phyloP scores from a whole-genome alignment of 1,140 invertebrate species.

The Macrostomum lignano region DNA sequence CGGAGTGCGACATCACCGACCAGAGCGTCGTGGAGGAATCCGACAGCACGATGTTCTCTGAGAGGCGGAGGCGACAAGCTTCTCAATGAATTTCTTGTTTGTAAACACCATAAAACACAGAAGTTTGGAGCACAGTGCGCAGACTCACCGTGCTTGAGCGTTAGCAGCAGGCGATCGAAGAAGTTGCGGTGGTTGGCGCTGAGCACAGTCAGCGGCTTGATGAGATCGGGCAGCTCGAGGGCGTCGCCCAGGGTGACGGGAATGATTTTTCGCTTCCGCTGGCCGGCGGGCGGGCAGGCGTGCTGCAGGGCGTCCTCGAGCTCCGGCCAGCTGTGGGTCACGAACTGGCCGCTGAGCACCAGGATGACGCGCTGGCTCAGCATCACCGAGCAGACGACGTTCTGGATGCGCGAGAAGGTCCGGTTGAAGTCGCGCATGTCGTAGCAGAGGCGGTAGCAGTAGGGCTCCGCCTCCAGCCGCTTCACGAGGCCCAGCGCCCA shows the following conservation, averaged over 20 bases:
- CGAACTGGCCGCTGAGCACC: conserved; percentile 13
- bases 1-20: too few species aligned
- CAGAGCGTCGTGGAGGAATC: too few species aligned
- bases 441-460: conserved; percentile 14
- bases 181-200: conserved; percentile 13
- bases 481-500: conserved; percentile 13
- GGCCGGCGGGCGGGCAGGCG: conserved; percentile 11
- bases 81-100: too few species aligned
- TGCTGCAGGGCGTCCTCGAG: conserved; percentile 15
- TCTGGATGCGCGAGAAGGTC: conserved; percentile 11
- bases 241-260: conserved; percentile 14
- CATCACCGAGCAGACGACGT: conserved; percentile 15
- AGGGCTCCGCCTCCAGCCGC: conserved; percentile 12
- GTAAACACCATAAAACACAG: too few species aligned
- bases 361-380: conserved; percentile 17
- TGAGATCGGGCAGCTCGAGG: conserved; percentile 12
- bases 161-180: too few species aligned
- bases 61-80: too few species aligned
- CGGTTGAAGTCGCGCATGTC: conserved; percentile 7
- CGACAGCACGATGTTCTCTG: too few species aligned
- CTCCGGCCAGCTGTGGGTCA: conserved; percentile 12
- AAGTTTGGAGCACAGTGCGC: too few species aligned
- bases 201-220: conserved; percentile 12
- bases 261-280: conserved; percentile 14
- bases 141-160: too few species aligned